A percentile compares a stretch with the other conserved stretches of the same genome.
Evolutionary conservation across 2,888 invertebrate genomes (phyloP).

Genomic region (Pseudococcus jackbeardsleyi): DNA sequence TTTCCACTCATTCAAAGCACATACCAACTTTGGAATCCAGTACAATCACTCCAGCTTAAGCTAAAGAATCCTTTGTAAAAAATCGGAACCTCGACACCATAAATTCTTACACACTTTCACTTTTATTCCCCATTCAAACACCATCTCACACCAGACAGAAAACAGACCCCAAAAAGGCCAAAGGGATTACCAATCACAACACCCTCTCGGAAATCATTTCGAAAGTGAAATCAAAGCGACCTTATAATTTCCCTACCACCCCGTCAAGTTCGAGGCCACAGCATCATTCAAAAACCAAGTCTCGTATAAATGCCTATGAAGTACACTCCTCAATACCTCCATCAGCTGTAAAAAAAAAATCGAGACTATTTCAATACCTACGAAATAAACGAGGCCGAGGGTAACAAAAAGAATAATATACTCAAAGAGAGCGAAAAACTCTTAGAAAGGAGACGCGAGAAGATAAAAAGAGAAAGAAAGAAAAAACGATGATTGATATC

Average conservation of each 20-base stretch:
- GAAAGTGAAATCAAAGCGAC: conserved; percentile 37
- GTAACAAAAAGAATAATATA: conserved; percentile 16
- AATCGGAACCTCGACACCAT: background rate
- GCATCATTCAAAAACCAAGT: background rate
- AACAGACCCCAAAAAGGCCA: background rate
- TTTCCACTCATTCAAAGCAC: no score
- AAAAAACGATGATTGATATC: conserved; percentile 45
- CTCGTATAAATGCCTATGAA: background rate
- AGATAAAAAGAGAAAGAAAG: background rate
- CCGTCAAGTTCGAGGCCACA: background rate
- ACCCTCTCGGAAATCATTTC: conserved; percentile 30
- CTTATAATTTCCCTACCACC: conserved; percentile 13
- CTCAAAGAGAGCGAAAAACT: background rate
- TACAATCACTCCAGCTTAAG: no score
- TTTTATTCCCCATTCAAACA: background rate
- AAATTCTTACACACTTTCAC: background rate
- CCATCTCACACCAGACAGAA: background rate
- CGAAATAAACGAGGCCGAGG: conserved; percentile 11
- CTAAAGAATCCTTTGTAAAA: no score
- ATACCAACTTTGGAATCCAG: no score
- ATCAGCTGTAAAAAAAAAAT: background rate
- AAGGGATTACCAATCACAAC: conserved; percentile 44
- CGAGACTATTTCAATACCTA: conserved; percentile 19
- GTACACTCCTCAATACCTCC: background rate
- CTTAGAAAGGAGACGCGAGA: background rate